Evolutionary conservation across 1,140 invertebrate species (phyloP), one percentile per base, ranked within the genome.

Genomic region (Dendrolimus kikuchii): DNA sequence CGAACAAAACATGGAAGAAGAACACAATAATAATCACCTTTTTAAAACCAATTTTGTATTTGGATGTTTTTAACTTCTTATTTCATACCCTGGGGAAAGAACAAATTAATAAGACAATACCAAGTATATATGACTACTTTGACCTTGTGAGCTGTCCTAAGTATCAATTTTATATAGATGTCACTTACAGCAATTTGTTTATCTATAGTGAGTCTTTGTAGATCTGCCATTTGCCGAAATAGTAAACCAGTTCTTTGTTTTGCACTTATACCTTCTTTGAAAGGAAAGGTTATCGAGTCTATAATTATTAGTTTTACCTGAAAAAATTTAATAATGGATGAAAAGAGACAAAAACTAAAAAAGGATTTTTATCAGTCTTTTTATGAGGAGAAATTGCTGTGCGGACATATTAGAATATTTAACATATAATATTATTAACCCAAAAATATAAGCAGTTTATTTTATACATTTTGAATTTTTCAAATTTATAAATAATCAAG

Each of bases 271-370:
- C 73, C 81, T 45, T 76, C 76, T 74, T 88, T 88, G 62, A 88
- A 88, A 37, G 87, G 84, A 54, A 78, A 86, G 45, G 77, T 62
- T 60, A 88, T 83, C 40, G 80, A 84, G 61, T 88, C 84, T 58
- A 88, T 82, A 3, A 80, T 68, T 63, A 88, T 85, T 8, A 88
- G 51, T 53, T 64, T 77, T 42, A 88, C 59, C 87, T 88, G 60
- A 54, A 79, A 83, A 38, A 42, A 42, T 6, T 38, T 7, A 48
- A 37, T 37, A 38, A 38, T 37, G 2, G 8, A 37, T 23, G 8
- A 2, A 5, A 36, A 37, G 5, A 37, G 6, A 23, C 38, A 7
- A 47, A 36, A 36, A 36, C 46, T 5, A 6, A 47, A 36, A 47
- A 47, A 36, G 38, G n/a, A n/a, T n/a, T n/a, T n/a, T n/a, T n/a